Conservation (phyloP, 2,113 vertebrate species). For the Dicerorhinus sumatrensis region DNA sequence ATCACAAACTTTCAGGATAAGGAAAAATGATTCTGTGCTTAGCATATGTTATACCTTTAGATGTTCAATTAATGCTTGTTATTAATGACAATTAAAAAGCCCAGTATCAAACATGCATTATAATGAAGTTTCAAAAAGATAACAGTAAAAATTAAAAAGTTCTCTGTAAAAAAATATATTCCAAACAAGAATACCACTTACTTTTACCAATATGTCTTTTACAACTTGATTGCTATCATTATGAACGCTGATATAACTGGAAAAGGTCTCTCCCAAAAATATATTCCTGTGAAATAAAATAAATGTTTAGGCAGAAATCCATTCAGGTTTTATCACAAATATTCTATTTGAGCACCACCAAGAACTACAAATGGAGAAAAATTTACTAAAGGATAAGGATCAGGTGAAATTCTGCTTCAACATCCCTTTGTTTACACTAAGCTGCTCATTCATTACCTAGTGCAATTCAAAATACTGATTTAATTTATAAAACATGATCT, state of each 20-base stretch:
- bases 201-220: conserved; percentile 98
- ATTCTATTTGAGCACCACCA: not conserved
- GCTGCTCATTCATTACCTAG: not conserved
- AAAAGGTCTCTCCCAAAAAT: conserved; percentile 98
- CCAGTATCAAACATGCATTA: not conserved
- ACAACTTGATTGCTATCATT: conserved; percentile 98
- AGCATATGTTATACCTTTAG: not conserved
- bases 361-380: conserved; percentile 54
- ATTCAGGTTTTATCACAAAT: conserved; percentile 24
- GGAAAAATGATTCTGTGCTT: not conserved
- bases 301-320: conserved; percentile 53
- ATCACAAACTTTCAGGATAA: conserved; percentile 20
- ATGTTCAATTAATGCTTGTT: not conserved
- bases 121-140: conserved; percentile 24
- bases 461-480: not conserved
- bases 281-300: conserved; percentile 92
- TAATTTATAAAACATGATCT: not conserved
- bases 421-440: not conserved
- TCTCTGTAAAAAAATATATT: not conserved
- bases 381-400: not conserved
- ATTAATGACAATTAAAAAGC: conserved; percentile 35
- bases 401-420: not conserved
- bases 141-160: not conserved
- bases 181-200: conserved; percentile 80
- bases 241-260: conserved; percentile 99